Evolutionary conservation across 2,888 invertebrate genomes (phyloP).

Genomic region (Tetragonula carbonaria): DNA sequence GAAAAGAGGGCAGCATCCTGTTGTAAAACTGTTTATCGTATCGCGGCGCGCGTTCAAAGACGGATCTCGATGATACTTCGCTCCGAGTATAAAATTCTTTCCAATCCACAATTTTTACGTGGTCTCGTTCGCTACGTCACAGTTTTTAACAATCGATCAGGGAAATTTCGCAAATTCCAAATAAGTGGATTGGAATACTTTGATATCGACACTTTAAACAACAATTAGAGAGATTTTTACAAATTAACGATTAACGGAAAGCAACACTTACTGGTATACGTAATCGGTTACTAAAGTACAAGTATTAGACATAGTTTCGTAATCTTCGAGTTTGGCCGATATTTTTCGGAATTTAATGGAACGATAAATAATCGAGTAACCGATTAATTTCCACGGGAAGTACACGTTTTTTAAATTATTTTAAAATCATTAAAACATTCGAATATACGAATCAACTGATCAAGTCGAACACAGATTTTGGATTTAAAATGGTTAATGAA

Average conservation of each 20-base stretch:
- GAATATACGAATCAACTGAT: too few species aligned
- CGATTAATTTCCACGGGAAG: too few species aligned
- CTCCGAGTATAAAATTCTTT: slow-evolving; percentile 33
- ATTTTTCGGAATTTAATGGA: too few species aligned
- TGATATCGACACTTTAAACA: neutral
- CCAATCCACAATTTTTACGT: slow-evolving; percentile 1
- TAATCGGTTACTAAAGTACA: too few species aligned
- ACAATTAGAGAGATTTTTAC: neutral
- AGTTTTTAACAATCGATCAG: neutral
- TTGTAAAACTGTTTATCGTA: slow-evolving; percentile 38
- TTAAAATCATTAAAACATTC: too few species aligned
- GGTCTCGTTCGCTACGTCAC: neutral
- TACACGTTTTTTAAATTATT: too few species aligned
- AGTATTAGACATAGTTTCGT: too few species aligned
- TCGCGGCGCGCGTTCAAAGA: neutral
- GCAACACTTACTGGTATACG: too few species aligned
- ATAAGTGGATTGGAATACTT: neutral
- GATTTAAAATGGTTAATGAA: too few species aligned
- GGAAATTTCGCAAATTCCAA: neutral
- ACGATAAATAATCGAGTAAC: too few species aligned
- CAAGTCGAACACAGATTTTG: too few species aligned
- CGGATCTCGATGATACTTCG: slow-evolving; percentile 10
- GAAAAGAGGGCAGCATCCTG: slow-evolving; percentile 21
- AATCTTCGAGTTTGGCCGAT: too few species aligned
- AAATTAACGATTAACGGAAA: neutral